These are phyloP conservation scores for Herpetotheres cachinnans DNA, from an alignment of 2,113 vertebrate species.

Conservation along the genomic window DNA sequence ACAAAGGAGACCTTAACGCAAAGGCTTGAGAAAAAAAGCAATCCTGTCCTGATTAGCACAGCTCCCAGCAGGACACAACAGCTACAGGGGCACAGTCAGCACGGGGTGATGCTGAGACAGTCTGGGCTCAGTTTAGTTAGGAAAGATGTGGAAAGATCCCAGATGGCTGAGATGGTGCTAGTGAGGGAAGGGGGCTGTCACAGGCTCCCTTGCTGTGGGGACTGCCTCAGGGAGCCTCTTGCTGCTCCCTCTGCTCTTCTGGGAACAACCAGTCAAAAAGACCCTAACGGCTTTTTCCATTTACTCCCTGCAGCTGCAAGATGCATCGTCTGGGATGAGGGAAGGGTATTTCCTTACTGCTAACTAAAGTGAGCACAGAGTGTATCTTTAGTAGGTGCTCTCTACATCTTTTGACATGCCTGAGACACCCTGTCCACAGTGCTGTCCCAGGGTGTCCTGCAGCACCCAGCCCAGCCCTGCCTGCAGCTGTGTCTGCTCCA, in stretches of 20 bases:
- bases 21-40: not conserved
- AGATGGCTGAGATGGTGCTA: not conserved
- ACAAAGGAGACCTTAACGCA: not conserved
- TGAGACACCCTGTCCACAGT: not conserved
- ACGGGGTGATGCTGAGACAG: not conserved
- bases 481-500: not conserved
- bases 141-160: not conserved
- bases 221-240: not conserved
- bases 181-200: not conserved
- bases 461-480: not conserved
- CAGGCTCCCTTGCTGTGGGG: rapidly evolving
- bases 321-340: rapidly evolving
- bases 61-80: not conserved
- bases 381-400: not conserved
- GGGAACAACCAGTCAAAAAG: not conserved
- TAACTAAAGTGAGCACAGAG: not conserved
- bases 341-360: not conserved
- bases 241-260: not conserved
- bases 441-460: not conserved
- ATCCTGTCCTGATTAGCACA: not conserved
- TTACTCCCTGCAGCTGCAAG: not conserved
- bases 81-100: not conserved
- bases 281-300: not conserved
- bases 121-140: not conserved
- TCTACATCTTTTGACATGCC: rapidly evolving